Evolutionary conservation across 2,797 vertebrate genomes (phyloP).

Genomic region (Podargus strigoides): DNA sequence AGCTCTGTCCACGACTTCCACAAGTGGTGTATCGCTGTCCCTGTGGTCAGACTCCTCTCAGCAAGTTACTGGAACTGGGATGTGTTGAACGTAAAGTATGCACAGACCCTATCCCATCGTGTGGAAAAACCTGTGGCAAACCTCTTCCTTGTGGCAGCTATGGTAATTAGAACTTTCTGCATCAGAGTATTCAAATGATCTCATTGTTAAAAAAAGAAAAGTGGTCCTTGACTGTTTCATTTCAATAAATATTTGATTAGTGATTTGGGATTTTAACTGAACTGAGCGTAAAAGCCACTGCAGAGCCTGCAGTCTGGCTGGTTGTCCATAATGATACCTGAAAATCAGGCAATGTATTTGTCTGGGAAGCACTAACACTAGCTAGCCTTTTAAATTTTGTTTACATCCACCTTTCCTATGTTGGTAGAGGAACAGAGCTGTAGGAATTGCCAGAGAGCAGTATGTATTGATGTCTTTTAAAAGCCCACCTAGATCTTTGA

Average conservation of each 20-base stretch:
- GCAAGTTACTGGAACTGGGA: slow-evolving; percentile 90
- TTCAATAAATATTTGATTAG: not conserved
- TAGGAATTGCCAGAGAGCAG: not conserved
- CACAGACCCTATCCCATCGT: slow-evolving; percentile 90
- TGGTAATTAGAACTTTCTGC: slow-evolving; percentile 75
- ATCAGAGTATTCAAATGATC: not conserved
- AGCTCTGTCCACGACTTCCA: slow-evolving; percentile 85
- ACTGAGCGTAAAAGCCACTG: not conserved
- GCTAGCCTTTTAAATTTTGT: not conserved
- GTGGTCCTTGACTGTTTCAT: not conserved
- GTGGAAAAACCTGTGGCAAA: slow-evolving; percentile 92
- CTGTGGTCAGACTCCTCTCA: slow-evolving; percentile 89
- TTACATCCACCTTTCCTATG: not conserved
- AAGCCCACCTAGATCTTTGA: not conserved
- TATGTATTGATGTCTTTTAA: not conserved
- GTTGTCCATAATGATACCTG: not conserved
- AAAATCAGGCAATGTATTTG: not conserved
- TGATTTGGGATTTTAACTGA: not conserved
- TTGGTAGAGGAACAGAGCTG: not conserved
- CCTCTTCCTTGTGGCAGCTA: slow-evolving; percentile 89
- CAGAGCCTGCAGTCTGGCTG: not conserved
- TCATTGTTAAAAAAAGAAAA: not conserved
- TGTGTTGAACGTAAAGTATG: slow-evolving; percentile 84
- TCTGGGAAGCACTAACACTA: not conserved
- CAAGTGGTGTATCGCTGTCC: slow-evolving; percentile 86